These are phyloP conservation scores for Moxostoma hubbsi DNA, from an alignment of 2,797 vertebrate genomes.

Conservation along the genomic window DNA sequence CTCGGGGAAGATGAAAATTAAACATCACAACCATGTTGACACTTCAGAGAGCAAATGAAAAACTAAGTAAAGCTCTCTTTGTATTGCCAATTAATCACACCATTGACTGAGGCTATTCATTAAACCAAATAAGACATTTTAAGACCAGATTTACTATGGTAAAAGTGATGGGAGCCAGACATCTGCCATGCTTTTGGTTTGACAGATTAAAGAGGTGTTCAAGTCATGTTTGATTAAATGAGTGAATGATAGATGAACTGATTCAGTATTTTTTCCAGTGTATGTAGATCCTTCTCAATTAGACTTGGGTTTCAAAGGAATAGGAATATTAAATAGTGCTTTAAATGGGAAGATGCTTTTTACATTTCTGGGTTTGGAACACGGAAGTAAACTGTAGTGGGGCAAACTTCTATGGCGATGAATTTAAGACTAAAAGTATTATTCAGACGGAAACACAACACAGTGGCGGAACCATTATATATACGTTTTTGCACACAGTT, in stretches of 20 bases:
- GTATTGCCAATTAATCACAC: conserved; percentile 5
- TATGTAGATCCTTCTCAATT: not conserved
- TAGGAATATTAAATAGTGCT: not conserved
- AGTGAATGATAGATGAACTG: conserved; percentile 59
- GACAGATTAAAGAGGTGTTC: conserved; percentile 41
- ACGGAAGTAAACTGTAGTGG: no score
- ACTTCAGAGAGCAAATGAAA: not conserved
- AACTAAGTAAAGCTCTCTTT: conserved; percentile 15
- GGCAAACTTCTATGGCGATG: no score
- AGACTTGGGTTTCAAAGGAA: conserved; percentile 1
- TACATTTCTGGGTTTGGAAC: no score
- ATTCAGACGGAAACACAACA: not conserved
- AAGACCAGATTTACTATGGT: conserved; percentile 22
- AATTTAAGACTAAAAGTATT: not conserved
- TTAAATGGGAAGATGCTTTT: no score
- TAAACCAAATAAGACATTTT: conserved; percentile 43
- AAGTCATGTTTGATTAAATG: conserved; percentile 24
- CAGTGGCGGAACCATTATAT: not conserved
- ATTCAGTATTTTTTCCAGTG: conserved; percentile 14
- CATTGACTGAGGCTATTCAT: conserved; percentile 35
- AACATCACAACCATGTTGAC: conserved; percentile 27
- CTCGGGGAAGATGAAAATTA: conserved; percentile 39
- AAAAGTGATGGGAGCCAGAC: conserved; percentile 27
- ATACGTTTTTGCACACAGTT: no score
- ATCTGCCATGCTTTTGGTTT: conserved; percentile 15